Conservation (phyloP, 2,888 invertebrate genomes). For the Clistopyga incitator region DNA sequence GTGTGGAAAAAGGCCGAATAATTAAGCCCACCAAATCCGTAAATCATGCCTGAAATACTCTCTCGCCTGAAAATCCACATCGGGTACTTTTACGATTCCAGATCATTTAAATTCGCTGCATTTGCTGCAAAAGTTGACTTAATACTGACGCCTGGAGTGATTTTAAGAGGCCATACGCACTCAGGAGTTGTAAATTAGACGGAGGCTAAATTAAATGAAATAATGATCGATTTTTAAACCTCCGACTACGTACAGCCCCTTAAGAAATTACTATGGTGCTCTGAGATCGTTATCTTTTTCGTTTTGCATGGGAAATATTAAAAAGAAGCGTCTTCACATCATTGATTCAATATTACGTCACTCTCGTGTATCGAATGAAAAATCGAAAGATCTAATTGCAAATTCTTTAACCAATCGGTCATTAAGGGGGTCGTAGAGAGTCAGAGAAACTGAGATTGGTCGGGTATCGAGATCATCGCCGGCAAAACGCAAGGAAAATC, state of each 20-base stretch:
- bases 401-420: background rate
- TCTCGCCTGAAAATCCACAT: background rate
- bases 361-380: background rate
- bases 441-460: constrained; percentile 5
- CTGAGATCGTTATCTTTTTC: background rate
- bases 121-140: background rate
- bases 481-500: background rate
- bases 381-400: background rate
- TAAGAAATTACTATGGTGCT: background rate
- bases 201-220: too few species aligned
- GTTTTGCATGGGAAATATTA: background rate
- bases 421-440: background rate
- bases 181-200: too few species aligned
- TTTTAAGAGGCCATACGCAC: too few species aligned
- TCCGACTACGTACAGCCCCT: too few species aligned
- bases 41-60: background rate
- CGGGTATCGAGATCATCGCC: background rate
- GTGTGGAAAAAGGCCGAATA: background rate
- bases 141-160: background rate
- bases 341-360: constrained; percentile 11
- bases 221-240: too few species aligned
- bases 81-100: background rate
- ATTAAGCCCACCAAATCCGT: background rate
- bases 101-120: background rate
- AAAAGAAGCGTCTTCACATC: background rate